Evolutionary conservation across 2,113 vertebrate genomes (phyloP), one percentile per base, ranked within the genome.

Genomic region (Melanerpes aurifrons): DNA sequence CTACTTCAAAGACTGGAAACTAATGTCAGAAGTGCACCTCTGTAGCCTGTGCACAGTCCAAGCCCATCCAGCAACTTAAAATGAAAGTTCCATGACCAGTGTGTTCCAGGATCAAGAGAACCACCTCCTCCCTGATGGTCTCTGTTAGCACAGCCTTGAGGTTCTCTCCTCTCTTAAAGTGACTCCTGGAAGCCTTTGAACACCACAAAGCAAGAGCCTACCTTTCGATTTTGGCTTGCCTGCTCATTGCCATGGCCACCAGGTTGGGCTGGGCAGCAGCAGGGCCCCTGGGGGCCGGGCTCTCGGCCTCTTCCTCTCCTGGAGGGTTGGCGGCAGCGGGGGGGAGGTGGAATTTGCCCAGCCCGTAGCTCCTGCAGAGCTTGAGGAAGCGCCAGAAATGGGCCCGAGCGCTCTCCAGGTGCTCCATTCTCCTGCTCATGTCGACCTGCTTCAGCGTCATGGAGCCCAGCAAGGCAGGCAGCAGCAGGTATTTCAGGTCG

Each of bases 141-240:
- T 10, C 26, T 19, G 8, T 7, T 56, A 25, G 14, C 4, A 19
- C 35, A 17, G 15, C 7, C 50, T 45, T 7, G 3, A 64, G 19
- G 21, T 9, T 82, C 48, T 59, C 15, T 0, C 4, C 13, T 40
- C 31, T 57, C 73, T 29, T 22, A 31, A 6, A 5, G 12, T 1
- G 4, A 40, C 4, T 20, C 53, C 32, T 4, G 2, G 15, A 43
- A 70, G 24, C n/a, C 18, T 47, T 9, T 26, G 7, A 61, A 19
- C 14, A 4, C 21, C 1, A 0, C 10, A 14, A 53, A 45, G 26
- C 18, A 1, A n/a, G 26, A 19, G 17, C 96, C 79, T 61, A 98
- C 98, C 98, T 98, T 93, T 99, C 98, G 3, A 99, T 99, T 96
- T 99, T 99, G 61, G 98, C 98, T 31, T 98, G 97, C 95, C 99